These are phyloP conservation scores for Brachyptera putata DNA, from an alignment of 2,888 invertebrate genomes.

Conservation along the genomic window DNA sequence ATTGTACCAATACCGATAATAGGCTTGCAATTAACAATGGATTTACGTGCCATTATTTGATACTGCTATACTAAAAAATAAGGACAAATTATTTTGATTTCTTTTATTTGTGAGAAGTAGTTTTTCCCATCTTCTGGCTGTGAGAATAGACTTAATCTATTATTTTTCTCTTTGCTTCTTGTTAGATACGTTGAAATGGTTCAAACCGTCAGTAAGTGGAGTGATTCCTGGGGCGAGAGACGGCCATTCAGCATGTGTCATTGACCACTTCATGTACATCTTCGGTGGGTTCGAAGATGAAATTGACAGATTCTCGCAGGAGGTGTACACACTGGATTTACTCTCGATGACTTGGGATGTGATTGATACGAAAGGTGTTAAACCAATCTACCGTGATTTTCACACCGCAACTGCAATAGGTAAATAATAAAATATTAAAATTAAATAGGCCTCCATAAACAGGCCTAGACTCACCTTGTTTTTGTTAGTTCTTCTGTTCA, in stretches of 20 bases:
- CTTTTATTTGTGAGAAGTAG: too few species aligned
- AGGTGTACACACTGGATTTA: conserved; percentile 71
- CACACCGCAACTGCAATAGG: conserved; percentile 78
- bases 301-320: conserved; percentile 72
- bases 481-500: too few species aligned
- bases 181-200: conserved; percentile 60
- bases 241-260: conserved; percentile 85
- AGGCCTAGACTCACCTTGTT: not conserved
- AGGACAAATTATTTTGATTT: too few species aligned
- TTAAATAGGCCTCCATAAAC: not conserved
- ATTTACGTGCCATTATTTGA: too few species aligned
- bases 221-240: conserved; percentile 76
- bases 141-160: too few species aligned
- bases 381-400: conserved; percentile 77
- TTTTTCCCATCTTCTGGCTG: too few species aligned
- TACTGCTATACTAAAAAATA: too few species aligned
- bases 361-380: conserved; percentile 58
- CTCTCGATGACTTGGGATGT: conserved; percentile 68
- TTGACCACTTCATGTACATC: conserved; percentile 75
- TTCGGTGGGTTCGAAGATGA: conserved; percentile 90
- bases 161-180: too few species aligned
- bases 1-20: too few species aligned
- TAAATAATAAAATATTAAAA: not conserved
- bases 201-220: conserved; percentile 61
- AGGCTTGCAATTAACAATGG: too few species aligned